Percentiles rank a stretch among this genome's conserved stretches.
These are phyloP conservation scores for Dorcus hopei DNA, from an alignment of 2,888 invertebrate species.

Conservation along the genomic window DNA sequence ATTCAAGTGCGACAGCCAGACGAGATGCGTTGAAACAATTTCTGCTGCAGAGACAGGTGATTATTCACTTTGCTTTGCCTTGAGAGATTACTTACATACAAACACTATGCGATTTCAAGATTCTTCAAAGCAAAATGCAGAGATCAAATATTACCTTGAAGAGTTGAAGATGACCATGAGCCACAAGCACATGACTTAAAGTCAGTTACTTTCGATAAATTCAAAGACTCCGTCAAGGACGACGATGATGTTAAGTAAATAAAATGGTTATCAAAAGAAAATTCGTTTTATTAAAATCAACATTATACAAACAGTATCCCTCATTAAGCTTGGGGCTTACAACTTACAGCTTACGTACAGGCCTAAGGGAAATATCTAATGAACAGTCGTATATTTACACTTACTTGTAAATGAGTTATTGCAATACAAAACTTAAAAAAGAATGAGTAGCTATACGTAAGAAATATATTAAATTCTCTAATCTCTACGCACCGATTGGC, in stretches of 20 bases:
- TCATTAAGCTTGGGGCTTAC: background rate
- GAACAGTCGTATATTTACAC: too few relatives aligned
- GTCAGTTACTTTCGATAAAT: too few relatives aligned
- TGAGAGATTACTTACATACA: too few relatives aligned
- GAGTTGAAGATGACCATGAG: too few relatives aligned
- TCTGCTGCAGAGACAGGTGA: conserved; percentile 53
- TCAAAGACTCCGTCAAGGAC: too few relatives aligned
- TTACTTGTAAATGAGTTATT: too few relatives aligned
- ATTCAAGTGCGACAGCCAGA: conserved; percentile 42
- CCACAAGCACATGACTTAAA: too few relatives aligned
- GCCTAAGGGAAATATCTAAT: too few relatives aligned
- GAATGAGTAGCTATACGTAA: background rate
- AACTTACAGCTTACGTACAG: too few relatives aligned
- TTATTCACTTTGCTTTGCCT: background rate
- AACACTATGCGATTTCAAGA: too few relatives aligned
- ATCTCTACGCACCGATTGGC: background rate
- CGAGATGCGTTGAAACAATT: conserved; percentile 56
- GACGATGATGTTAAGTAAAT: background rate
- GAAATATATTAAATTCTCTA: background rate
- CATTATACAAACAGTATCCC: conserved; percentile 2
- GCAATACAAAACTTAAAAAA: background rate
- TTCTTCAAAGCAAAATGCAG: too few relatives aligned
- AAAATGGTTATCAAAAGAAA: background rate
- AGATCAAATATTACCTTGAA: too few relatives aligned
- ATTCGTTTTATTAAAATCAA: conserved; percentile 1